Conservation (phyloP, 2,888 invertebrate species). For the Drosophila tanythrix region DNA sequence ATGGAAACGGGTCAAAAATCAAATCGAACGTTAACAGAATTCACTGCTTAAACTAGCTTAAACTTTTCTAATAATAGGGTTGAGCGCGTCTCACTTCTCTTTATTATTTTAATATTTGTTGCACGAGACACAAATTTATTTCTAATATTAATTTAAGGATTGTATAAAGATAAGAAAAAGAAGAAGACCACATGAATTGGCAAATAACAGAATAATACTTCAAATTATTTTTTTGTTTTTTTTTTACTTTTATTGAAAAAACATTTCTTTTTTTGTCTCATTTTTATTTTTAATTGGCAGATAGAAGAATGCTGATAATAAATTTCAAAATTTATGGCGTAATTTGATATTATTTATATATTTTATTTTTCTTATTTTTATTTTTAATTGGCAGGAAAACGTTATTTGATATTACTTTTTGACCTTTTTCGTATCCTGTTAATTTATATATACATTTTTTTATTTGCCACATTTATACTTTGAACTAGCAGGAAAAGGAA, state of each 20-base stretch:
- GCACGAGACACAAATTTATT: not conserved
- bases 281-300: not conserved
- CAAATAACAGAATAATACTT: not conserved
- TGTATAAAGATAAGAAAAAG: too few species aligned
- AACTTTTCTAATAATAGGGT: not conserved
- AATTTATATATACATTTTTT: not conserved
- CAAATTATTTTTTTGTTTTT: not conserved
- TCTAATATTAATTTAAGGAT: not conserved
- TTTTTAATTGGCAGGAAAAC: not conserved
- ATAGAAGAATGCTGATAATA: not conserved
- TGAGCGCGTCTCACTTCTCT: constrained; percentile 2
- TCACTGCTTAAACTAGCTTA: constrained; percentile 33
- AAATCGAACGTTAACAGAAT: constrained; percentile 18
- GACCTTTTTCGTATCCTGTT: not conserved
- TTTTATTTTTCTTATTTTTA: not conserved
- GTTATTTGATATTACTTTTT: not conserved
- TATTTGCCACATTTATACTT: not conserved
- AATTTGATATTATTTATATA: not conserved
- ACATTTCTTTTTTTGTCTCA: not conserved
- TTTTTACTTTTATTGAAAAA: not conserved
- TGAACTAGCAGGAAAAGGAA: not conserved
- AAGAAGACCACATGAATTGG: not conserved
- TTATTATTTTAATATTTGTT: not conserved
- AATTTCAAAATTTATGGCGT: not conserved
- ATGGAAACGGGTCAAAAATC: constrained; percentile 15